Evolutionary conservation across 2,797 vertebrate species (phyloP), one percentile per base, ranked within the genome.

Genomic region (Crocidura indochinensis): DNA sequence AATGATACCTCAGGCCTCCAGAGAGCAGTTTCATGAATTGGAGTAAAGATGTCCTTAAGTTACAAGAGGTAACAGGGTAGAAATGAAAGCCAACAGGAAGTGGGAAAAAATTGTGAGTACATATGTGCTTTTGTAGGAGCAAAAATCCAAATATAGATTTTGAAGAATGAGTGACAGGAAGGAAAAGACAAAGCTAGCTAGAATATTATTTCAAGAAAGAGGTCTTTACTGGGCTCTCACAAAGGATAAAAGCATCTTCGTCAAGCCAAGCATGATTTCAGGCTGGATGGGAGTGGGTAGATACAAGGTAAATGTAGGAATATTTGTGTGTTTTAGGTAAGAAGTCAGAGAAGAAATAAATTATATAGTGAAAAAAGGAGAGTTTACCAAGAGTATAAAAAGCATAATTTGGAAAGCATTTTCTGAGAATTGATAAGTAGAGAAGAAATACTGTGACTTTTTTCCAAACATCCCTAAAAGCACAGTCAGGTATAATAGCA

Each of bases 171-270:
- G 17, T 26, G 22, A 76, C 46, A 72, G 17, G 22, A 65, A 88
- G 76, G 15, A 76, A 60, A 80, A 49, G 38, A 10, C 67, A 84
- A 90, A 67, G 38, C 19, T 51, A 60, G 22, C 38, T 67, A 53
- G 53, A 78, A 89, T 17, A 31, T 15, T 77, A 22, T 44, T 38
- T 69, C 29, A 75, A 91, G 44, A 87, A 80, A 46, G 17, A 75
- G 49, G 38, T 19, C n/a, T 60, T 14, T 60, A 1, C 29, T 19
- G 20, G 46, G 44, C 46, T 64, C 10, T 31, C 69, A 9, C 0
- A 6, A 86, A 24, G 27, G 46, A 87, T 0, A 38, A 46, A 17
- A 53, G 10, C 51, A 38, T 38, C 38, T 38, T 38, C 2, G 38
- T 38, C 12, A 5, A 53, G 51, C 3, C 4, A 14, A 53, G 51